A percentile compares a stretch with the other conserved stretches of the same genome.
Conservation (phyloP, 2,797 vertebrate species). For the Notoglanidium macrostoma region DNA sequence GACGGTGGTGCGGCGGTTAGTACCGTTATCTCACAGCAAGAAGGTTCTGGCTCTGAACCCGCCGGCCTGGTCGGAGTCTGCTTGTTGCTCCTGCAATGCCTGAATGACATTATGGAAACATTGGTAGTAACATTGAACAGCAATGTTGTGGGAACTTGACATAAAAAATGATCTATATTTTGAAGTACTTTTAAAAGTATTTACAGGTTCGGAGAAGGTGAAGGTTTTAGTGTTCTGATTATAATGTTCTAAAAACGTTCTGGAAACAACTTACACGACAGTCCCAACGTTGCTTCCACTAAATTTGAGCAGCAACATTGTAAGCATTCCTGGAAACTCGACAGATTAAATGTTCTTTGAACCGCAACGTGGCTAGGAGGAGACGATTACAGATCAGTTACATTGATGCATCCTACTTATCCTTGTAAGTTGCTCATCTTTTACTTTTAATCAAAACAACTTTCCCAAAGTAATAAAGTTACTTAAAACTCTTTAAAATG, state of each 20-base stretch:
- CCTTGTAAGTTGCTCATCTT: not conserved
- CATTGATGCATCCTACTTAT: not conserved
- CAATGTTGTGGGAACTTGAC: too few relatives aligned
- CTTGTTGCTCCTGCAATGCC: too few relatives aligned
- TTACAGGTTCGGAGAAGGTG: not conserved
- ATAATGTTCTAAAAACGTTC: not conserved
- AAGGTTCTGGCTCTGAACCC: too few relatives aligned
- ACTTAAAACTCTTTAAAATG: conserved; percentile 2
- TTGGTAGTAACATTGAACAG: too few relatives aligned
- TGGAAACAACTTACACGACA: not conserved
- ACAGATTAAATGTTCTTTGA: not conserved
- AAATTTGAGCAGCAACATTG: not conserved
- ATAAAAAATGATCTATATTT: not conserved
- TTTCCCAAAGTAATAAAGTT: not conserved
- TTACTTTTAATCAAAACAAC: not conserved
- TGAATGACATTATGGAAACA: not conserved
- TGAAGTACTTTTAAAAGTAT: too few relatives aligned
- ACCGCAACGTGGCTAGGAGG: too few relatives aligned
- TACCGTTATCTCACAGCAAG: too few relatives aligned
- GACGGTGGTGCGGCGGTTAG: not conserved
- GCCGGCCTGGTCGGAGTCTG: too few relatives aligned
- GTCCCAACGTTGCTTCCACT: not conserved
- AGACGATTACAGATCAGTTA: not conserved
- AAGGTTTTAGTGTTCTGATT: not conserved
- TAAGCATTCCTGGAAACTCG: not conserved